A percentile compares a stretch with the other conserved stretches of the same genome.
Conservation (phyloP, 2,888 invertebrate species). For the Lithophane socia region DNA sequence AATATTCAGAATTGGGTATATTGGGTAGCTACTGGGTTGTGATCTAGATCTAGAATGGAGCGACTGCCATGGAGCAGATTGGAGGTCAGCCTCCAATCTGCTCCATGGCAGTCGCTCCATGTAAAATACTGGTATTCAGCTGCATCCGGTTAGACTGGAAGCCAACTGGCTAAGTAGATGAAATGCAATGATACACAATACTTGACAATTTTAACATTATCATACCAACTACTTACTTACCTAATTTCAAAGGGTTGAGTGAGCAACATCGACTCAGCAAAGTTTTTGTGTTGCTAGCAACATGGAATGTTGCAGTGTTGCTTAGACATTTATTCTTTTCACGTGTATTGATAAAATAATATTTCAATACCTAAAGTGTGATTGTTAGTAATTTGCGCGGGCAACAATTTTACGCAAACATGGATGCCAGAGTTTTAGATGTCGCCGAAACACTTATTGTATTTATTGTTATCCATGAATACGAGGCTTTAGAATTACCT, state of each 20-base stretch:
- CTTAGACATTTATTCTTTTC: background rate
- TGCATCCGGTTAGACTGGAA: background rate
- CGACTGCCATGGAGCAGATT: no score
- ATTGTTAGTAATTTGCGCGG: background rate
- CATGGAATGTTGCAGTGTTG: background rate
- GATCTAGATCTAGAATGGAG: no score
- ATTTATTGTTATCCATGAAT: background rate
- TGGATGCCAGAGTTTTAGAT: background rate
- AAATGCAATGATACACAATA: no score
- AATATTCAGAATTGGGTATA: background rate
- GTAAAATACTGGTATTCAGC: background rate
- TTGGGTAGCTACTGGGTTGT: background rate
- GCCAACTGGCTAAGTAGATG: background rate
- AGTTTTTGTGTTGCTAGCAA: background rate
- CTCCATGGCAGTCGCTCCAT: no score
- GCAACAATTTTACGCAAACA: background rate
- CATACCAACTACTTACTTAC: no score
- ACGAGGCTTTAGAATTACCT: background rate
- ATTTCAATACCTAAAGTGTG: background rate
- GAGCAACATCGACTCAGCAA: background rate
- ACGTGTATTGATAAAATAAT: background rate
- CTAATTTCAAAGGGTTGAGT: no score
- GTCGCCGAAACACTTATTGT: no score
- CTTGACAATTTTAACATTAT: no score
- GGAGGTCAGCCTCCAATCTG: no score